Base-by-base conservation (phyloP, 2,113 vertebrate species). In the Cynoglossus semilaevis region DNA sequence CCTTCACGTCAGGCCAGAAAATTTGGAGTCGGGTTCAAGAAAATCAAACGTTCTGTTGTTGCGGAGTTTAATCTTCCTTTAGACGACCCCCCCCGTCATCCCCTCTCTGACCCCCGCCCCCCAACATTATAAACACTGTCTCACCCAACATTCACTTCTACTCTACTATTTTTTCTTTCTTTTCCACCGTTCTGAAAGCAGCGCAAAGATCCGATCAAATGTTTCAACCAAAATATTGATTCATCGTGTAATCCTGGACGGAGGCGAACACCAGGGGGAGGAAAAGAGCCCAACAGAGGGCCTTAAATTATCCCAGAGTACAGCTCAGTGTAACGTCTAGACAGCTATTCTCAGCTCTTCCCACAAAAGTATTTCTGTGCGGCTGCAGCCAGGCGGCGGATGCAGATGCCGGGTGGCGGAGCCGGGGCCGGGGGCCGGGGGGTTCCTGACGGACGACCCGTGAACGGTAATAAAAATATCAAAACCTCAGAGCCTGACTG, bases 381-480 rank as follows among this genome's bases (percentile, higher is more conserved):
- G 69, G 81, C 74, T 69, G 56, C 64, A 77, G 79, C 15, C 10
- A 62, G 54, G 60, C 6, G 55, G 77, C 63, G 1, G 52, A 58
- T 42, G 45, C 60, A 70, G 82, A 78, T 79, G 84, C 83, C 35
- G 84, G 86, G 79, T 87, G 84, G 85, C 76, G 78, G 65, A 67
- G 73, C 71, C 44, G 19, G 76, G 59, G 64, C 44, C 37, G 1
- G 42, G 72, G 67, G 65, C 65, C 79, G 64, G 41, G 34, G 1
- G 38, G 74, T 65, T 67, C 65, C 80, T 84, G 88, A 88, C 75
- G 72, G 83, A 91, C 64, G 81, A 87, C 88, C 86, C 84, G 67
- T 58, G 87, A 89, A 89, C 87, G 88, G 85, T 88, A 89, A 90
- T 91, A 90, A 90, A 90, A 90, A 91, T 89, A 90, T 90, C 84